Evolutionary conservation across 2,113 vertebrate species (phyloP).

Genomic region (Aegithalos caudatus): DNA sequence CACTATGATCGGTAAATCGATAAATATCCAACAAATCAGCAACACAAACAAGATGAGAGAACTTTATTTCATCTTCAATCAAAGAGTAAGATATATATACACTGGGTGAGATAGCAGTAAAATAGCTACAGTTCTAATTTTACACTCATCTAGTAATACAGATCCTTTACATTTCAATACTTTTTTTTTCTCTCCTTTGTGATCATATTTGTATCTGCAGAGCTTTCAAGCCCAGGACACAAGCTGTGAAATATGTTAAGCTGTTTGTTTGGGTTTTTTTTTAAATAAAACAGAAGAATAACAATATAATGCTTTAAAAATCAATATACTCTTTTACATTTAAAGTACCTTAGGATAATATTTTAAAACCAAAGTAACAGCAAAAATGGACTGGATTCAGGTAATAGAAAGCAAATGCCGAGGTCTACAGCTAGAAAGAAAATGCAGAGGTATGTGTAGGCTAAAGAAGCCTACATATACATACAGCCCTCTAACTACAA

Average conservation of each 20-base stretch:
- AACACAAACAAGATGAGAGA: slow-evolving; percentile 70
- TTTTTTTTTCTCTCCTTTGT: not conserved
- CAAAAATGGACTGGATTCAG: not conserved
- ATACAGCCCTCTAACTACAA: not conserved
- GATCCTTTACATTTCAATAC: not conserved
- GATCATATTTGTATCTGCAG: slow-evolving; percentile 2
- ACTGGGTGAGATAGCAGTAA: not conserved
- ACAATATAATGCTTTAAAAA: slow-evolving; percentile 1
- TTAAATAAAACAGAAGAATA: slow-evolving; percentile 44
- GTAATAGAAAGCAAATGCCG: not conserved
- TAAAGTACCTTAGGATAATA: slow-evolving; percentile 3
- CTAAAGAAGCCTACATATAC: not conserved
- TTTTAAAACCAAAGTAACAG: not conserved
- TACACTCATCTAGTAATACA: slow-evolving; percentile 9
- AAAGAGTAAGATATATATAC: slow-evolving; percentile 35
- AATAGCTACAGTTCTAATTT: slow-evolving; percentile 46
- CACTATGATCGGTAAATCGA: slow-evolving; percentile 62
- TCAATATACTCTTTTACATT: slow-evolving; percentile 33
- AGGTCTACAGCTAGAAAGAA: not conserved
- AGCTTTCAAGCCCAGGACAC: not conserved
- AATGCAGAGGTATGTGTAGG: not conserved
- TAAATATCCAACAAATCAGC: slow-evolving; percentile 72
- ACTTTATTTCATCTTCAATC: slow-evolving; percentile 68
- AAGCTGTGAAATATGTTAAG: slow-evolving; percentile 38
- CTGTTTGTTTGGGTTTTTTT: not conserved